Conservation (phyloP, 2,113 vertebrate genomes). For the Cinclus cinclus region DNA sequence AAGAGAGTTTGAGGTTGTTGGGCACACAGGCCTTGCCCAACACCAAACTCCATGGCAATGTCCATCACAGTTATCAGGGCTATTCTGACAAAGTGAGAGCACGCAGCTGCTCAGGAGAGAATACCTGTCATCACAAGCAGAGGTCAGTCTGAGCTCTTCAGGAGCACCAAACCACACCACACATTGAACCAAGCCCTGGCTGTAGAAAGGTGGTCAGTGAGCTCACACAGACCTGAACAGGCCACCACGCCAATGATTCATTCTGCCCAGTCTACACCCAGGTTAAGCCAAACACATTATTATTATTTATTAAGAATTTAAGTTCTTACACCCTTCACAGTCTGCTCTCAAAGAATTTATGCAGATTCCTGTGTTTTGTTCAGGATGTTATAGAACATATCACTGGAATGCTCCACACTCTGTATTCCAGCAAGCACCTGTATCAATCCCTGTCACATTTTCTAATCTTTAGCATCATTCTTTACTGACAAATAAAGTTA, state of each 20-base stretch:
- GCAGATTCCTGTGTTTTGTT: neutral
- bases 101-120: neutral
- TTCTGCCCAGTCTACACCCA: neutral
- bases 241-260: neutral
- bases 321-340: neutral
- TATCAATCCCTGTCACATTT: neutral
- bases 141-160: neutral
- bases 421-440: neutral
- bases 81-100: neutral
- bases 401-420: neutral
- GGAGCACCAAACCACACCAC: neutral
- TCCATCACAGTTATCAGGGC: neutral
- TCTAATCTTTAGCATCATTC: neutral
- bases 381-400: neutral
- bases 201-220: neutral
- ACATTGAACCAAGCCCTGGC: no score
- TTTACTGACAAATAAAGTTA: neutral
- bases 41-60: accelerated
- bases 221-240: neutral
- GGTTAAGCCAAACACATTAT: neutral
- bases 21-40: neutral
- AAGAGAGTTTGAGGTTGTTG: neutral
- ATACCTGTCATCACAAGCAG: neutral
- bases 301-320: neutral
- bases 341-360: neutral